Percentiles rank a stretch among this genome's conserved stretches.
These are phyloP conservation scores for Cephus runcator DNA, from an alignment of 2,888 invertebrate genomes.

Conservation along the genomic window DNA sequence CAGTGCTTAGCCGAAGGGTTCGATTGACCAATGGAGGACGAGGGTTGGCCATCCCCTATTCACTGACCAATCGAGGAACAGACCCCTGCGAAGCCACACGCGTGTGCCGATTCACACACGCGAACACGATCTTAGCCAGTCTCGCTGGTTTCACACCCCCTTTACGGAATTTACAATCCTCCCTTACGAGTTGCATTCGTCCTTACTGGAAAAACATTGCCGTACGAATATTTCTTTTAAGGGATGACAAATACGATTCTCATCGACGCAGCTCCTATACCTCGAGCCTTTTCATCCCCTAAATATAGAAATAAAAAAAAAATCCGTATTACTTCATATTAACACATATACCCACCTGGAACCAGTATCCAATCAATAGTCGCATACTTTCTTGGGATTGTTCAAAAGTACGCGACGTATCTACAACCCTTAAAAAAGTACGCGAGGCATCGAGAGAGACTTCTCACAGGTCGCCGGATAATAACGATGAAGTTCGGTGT, in stretches of 20 bases:
- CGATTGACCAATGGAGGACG: slow-evolving; percentile 57
- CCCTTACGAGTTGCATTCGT: not conserved
- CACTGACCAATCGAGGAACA: slow-evolving; percentile 59
- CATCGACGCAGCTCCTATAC: not conserved
- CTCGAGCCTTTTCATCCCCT: not conserved
- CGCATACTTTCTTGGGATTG: not conserved
- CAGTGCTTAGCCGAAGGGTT: slow-evolving; percentile 54
- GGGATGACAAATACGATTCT: not conserved
- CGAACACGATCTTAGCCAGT: not conserved
- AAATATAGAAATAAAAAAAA: not conserved
- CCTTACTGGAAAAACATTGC: not conserved
- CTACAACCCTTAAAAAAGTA: not conserved
- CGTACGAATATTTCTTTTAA: not conserved
- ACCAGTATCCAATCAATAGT: not conserved
- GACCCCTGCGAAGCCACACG: slow-evolving; percentile 5
- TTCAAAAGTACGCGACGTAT: not conserved
- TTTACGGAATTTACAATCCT: not conserved
- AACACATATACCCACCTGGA: not conserved
- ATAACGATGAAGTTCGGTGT: slow-evolving; percentile 64
- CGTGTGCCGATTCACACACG: not conserved
- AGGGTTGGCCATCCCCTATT: slow-evolving; percentile 54
- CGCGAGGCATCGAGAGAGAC: not conserved
- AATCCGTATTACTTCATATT: not conserved
- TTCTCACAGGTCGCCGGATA: slow-evolving; percentile 46
- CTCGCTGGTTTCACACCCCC: not conserved